Evolutionary conservation across 2,888 invertebrate genomes (phyloP), one percentile per base, ranked within the genome.

Genomic region (Operophtera brumata): DNA sequence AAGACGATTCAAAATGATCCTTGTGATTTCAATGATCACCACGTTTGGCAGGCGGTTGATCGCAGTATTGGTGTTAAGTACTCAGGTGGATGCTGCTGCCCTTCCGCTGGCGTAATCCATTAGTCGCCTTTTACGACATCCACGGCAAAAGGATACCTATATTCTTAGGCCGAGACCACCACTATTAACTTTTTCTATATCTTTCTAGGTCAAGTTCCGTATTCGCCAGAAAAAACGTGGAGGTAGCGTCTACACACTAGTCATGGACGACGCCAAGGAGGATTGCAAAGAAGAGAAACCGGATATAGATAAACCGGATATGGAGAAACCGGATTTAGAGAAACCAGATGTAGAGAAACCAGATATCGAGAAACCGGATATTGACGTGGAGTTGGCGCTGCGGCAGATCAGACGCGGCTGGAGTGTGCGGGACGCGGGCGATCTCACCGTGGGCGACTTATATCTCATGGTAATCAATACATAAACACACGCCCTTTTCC

Each of bases 381-480:
- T 86, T 0, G 88, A 90, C 49, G 75, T 85, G 47, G 87, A 88
- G 0, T 48, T 78, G 20, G 84, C 88, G 0, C 59, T 82, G 13
- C 70, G 73, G 32, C 91, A 91, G 74, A 89, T 93, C 11, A 79
- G 86, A 57, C 84, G 87, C 55, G 97, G 97, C 0, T 98, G 97
- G 97, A 96, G 95, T 47, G 76, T 92, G 7, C 86, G 92, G 11
- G 94, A 94, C 73, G 93, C 94, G 0, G 95, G 94, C 6, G 94
- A 95, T 30, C 91, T 97, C 37, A 96, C 96, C 4, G 91, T 98
- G 28, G 97, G 97, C 0, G 97, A 98, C 84, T 84, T 98, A 51
- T 97, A 97, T 84, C 91, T 98, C 44, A 96, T 97, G 94, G 95
- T 96, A 47, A 43, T 5, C 1, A n/a, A n/a, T n/a, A n/a, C n/a